Evolutionary conservation across 2,888 invertebrate species (phyloP), one percentile per base, ranked within the genome.

Genomic region (Macropis europaea): DNA sequence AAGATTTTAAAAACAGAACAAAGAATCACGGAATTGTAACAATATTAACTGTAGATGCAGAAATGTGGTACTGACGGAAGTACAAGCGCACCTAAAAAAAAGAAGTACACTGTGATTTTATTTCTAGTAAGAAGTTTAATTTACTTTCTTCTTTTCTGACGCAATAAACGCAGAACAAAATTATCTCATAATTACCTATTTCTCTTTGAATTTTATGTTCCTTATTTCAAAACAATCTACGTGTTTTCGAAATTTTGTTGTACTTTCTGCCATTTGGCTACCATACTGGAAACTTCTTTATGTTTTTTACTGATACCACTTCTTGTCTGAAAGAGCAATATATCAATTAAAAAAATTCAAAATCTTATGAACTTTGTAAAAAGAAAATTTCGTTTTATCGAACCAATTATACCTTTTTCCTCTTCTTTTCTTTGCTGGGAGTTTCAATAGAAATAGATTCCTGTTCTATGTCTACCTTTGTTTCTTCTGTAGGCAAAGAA

Each of bases 201-300:
- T 11, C 9, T 43, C 13, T 5, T 5, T 4, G 36, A 45, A 45
- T 19, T 5, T 19, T 0, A 3, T 1, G 1, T 15, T n/a, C 13
- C 1, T 3, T 15, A 13, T 32, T 2, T 26, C 47, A 42, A 24
- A 22, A n/a, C 32, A 26, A 28, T 74, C 62, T 63, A 83, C 40
- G 76, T 77, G 45, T 69, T 67, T 22, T 72, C 79, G 13, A 85
- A 88, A 78, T 92, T 92, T 75, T 92, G 91, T 86, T 94, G 94
- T 42, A 94, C 93, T 82, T 93, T 93, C 87, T 94, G 93, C 95
- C 95, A 95, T 81, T 94, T 94, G 57, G 94, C 93, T 0, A 95
- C 94, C 84, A 94, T 90, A 42, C 93, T 92, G 1, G 94, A 93
- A 28, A 94, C 93, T 70, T 93, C 93, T 84, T 94, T 94, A 86